These are phyloP conservation scores for Lamprotornis superbus DNA, from an alignment of 2,113 vertebrate species.

Conservation along the genomic window DNA sequence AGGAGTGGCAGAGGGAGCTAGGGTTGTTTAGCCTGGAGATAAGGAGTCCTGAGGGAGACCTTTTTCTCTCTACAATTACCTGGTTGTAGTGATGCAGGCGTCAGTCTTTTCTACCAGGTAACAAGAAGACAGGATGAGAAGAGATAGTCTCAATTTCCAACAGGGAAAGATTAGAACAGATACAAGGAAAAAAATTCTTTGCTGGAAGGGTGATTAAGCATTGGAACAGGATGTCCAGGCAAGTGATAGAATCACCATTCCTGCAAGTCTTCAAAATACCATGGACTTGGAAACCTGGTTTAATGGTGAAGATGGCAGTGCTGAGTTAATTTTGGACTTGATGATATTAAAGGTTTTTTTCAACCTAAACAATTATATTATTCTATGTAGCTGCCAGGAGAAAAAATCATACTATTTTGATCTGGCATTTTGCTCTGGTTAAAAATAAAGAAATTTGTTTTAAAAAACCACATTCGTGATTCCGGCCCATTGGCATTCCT, in stretches of 20 bases:
- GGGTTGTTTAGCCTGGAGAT: neutral
- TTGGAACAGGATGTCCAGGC: neutral
- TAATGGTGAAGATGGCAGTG: neutral
- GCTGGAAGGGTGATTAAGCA: neutral
- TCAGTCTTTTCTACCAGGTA: neutral
- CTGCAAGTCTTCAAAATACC: neutral
- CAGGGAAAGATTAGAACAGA: neutral
- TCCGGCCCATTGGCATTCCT: neutral
- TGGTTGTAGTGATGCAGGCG: neutral
- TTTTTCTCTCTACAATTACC: neutral
- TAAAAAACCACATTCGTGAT: neutral
- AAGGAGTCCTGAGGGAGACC: neutral
- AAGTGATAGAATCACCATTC: neutral
- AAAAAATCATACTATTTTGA: constrained; percentile 20
- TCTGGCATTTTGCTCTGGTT: constrained; percentile 47
- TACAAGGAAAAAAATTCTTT: neutral
- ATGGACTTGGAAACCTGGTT: neutral
- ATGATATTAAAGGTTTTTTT: neutral
- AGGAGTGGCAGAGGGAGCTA: neutral
- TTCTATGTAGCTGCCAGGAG: neutral
- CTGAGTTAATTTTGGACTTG: neutral
- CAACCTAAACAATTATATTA: neutral
- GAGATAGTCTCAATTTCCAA: neutral
- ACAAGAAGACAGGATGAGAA: neutral
- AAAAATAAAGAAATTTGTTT: neutral